Evolutionary conservation across 2,888 invertebrate genomes (phyloP).

Genomic region (Ceramica pisi): DNA sequence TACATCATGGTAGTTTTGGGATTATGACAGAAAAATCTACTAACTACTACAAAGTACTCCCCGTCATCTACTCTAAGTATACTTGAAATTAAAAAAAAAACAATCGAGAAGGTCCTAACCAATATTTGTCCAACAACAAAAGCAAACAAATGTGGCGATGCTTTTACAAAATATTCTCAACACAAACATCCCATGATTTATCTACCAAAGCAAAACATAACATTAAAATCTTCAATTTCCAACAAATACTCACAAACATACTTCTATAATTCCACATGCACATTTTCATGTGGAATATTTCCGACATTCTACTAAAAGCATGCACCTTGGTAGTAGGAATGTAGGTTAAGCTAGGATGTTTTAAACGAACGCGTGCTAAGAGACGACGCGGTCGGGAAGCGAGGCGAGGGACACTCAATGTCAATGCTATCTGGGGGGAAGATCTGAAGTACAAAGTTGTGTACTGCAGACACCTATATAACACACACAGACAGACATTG

Average conservation of each 20-base stretch:
- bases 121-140: too few species aligned
- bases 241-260: conserved; percentile 11
- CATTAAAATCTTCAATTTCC: conserved; percentile 21
- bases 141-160: too few species aligned
- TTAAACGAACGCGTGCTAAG: conserved; percentile 33
- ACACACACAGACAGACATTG: conserved; percentile 8
- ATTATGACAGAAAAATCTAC: too few species aligned
- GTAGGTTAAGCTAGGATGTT: conserved; percentile 32
- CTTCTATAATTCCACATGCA: neutral
- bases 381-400: conserved; percentile 19
- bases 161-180: neutral
- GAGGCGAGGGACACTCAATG: conserved; percentile 54
- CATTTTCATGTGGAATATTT: conserved; percentile 21
- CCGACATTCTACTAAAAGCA: conserved; percentile 13
- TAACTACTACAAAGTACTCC: too few species aligned
- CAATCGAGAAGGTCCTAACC: too few species aligned
- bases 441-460: conserved; percentile 27
- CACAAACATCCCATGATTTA: conserved; percentile 24
- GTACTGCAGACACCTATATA: conserved; percentile 10
- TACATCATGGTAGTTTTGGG: too few species aligned
- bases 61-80: too few species aligned
- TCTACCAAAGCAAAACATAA: conserved; percentile 16
- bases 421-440: conserved; percentile 40
- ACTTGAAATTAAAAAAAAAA: too few species aligned
- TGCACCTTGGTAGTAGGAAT: conserved; percentile 9